A percentile compares a stretch with the other conserved stretches of the same genome.
Conservation (phyloP, 2,888 invertebrate genomes). For the Erebia epiphron region DNA sequence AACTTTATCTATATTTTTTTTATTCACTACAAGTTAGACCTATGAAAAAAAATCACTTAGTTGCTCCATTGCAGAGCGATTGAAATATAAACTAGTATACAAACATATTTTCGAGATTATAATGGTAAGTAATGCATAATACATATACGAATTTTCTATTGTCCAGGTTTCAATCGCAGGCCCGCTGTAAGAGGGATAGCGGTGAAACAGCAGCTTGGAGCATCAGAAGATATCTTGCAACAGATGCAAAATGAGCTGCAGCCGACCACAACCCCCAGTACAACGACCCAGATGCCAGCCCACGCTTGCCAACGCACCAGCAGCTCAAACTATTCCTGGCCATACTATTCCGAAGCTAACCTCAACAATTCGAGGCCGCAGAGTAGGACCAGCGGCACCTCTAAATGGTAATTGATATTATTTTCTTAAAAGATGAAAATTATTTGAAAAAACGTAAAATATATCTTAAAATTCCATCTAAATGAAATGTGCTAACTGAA, state of each 20-base stretch:
- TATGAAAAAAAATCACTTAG: too few species aligned
- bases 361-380: conserved; percentile 73
- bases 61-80: too few species aligned
- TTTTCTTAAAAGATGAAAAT: background rate
- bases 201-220: conserved; percentile 90
- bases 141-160: background rate
- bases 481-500: too few species aligned
- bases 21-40: too few species aligned
- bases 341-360: conserved; percentile 85
- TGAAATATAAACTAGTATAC: too few species aligned
- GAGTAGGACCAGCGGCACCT: conserved; percentile 58
- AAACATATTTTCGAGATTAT: too few species aligned
- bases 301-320: conserved; percentile 69
- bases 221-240: conserved; percentile 90
- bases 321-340: conserved; percentile 82
- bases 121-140: background rate
- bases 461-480: too few species aligned
- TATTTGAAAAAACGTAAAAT: too few species aligned
- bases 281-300: conserved; percentile 53
- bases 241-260: conserved; percentile 89
- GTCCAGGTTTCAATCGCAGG: conserved; percentile 88
- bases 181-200: conserved; percentile 93
- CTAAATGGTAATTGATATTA: conserved; percentile 15
- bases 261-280: conserved; percentile 58
- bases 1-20: too few species aligned